Conservation (phyloP, 2,797 vertebrate species). For the Leuciscus waleckii region DNA sequence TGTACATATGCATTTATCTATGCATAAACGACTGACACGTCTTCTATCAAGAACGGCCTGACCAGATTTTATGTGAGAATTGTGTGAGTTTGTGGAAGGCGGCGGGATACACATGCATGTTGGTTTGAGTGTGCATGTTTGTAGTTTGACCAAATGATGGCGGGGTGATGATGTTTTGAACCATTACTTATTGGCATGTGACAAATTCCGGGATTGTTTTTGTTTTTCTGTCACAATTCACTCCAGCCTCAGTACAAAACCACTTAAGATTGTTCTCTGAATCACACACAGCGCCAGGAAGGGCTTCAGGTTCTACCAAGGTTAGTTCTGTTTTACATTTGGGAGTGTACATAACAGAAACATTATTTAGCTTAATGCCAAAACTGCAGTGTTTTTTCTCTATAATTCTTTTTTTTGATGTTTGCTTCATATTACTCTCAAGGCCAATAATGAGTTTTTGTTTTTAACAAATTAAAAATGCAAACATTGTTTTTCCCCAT, state of each 20-base stretch:
- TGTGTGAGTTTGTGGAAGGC: slow-evolving; percentile 21
- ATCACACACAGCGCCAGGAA: slow-evolving; percentile 21
- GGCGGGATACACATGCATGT: slow-evolving; percentile 48
- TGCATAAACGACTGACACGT: slow-evolving; percentile 52
- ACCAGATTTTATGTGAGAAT: background rate
- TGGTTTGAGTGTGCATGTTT: slow-evolving; percentile 41
- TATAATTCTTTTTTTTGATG: slow-evolving; percentile 57
- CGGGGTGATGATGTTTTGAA: slow-evolving; percentile 31
- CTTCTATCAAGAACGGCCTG: slow-evolving; percentile 24
- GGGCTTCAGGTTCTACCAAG: slow-evolving; percentile 39
- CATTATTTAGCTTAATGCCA: slow-evolving; percentile 65
- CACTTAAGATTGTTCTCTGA: slow-evolving; percentile 30
- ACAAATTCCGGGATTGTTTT: slow-evolving; percentile 8
- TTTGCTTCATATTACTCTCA: slow-evolving; percentile 61
- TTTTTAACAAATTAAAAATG: slow-evolving; percentile 58
- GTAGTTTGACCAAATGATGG: slow-evolving; percentile 38
- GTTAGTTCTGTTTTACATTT: slow-evolving; percentile 52
- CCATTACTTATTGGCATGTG: slow-evolving; percentile 52
- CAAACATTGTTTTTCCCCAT: background rate
- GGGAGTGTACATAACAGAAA: slow-evolving; percentile 49
- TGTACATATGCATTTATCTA: slow-evolving; percentile 57
- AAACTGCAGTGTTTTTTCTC: slow-evolving; percentile 61
- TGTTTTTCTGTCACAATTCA: background rate
- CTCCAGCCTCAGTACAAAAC: slow-evolving; percentile 18
- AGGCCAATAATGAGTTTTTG: slow-evolving; percentile 61